Percentiles rank a stretch among this genome's conserved stretches.
Conservation (phyloP, 2,797 vertebrate genomes). For the Pipistrellus nathusii region DNA sequence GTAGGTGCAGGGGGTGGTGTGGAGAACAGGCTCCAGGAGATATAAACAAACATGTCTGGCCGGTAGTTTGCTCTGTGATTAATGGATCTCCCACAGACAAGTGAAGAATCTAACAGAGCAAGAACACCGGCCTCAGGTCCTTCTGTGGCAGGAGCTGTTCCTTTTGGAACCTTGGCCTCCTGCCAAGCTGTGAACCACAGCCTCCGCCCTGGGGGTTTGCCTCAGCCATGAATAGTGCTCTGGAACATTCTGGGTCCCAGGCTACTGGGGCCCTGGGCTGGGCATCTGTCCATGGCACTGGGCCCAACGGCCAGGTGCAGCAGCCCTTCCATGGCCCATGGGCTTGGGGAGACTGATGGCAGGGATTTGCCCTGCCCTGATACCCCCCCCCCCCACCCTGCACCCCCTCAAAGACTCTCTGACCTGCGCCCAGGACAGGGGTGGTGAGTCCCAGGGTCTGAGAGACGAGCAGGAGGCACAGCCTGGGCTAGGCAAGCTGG, state of each 20-base stretch:
- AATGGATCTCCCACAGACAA: neutral
- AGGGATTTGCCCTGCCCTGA: neutral
- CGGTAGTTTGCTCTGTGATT: neutral
- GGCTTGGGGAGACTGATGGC: neutral
- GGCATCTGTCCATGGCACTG: neutral
- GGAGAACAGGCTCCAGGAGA: neutral
- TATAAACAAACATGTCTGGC: neutral
- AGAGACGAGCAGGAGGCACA: neutral
- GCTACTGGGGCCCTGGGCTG: neutral
- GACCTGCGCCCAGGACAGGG: neutral
- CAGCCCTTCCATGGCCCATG: neutral
- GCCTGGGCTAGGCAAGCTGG: neutral
- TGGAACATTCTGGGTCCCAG: neutral
- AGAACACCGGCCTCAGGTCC: neutral
- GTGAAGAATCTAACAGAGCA: neutral
- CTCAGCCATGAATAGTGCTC: neutral
- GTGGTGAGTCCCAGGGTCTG: too few species aligned
- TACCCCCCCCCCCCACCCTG: fast-evolving
- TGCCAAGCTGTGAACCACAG: neutral
- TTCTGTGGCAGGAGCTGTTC: neutral
- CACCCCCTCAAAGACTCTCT: neutral
- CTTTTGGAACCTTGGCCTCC: neutral
- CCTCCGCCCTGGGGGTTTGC: neutral
- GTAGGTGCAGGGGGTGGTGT: neutral
- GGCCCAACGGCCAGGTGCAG: neutral